A percentile compares a stretch with the other conserved stretches of the same genome.
phyloP scores from a whole-genome alignment of 2,113 vertebrate genomes.

The Antechinus flavipes region DNA sequence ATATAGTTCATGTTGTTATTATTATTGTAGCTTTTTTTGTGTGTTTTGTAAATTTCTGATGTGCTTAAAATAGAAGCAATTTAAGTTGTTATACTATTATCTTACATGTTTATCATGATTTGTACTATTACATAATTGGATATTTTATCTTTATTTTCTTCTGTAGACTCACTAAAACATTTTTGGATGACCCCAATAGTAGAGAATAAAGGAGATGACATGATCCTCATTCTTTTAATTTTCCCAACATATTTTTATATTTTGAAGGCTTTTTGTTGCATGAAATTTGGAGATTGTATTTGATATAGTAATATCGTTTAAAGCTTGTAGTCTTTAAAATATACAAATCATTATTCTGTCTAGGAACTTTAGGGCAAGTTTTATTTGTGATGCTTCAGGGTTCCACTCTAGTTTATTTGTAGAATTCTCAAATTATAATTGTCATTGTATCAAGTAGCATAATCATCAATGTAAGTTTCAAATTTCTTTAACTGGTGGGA shows the following conservation, averaged over 20 bases:
- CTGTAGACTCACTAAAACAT: neutral
- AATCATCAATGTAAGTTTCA: neutral
- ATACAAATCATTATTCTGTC: neutral
- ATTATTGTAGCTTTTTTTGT: neutral
- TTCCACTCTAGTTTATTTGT: neutral
- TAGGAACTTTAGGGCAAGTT: neutral
- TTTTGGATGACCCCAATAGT: neutral
- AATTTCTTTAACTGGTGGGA: neutral
- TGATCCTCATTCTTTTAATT: neutral
- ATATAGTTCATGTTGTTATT: neutral
- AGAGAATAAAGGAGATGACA: neutral
- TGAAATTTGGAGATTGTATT: neutral
- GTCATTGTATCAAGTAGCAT: neutral
- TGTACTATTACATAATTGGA: neutral
- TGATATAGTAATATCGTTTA: neutral
- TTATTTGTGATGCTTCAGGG: neutral
- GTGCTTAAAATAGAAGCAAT: neutral
- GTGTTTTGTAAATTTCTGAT: neutral
- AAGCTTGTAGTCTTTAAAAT: neutral
- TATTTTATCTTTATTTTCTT: neutral
- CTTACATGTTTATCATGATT: neutral
- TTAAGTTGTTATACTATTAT: neutral
- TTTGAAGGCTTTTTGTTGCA: neutral
- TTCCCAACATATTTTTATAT: neutral
- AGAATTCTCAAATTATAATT: neutral